Evolutionary conservation across 2,888 invertebrate genomes (phyloP).

Genomic region (Volucella zonaria): DNA sequence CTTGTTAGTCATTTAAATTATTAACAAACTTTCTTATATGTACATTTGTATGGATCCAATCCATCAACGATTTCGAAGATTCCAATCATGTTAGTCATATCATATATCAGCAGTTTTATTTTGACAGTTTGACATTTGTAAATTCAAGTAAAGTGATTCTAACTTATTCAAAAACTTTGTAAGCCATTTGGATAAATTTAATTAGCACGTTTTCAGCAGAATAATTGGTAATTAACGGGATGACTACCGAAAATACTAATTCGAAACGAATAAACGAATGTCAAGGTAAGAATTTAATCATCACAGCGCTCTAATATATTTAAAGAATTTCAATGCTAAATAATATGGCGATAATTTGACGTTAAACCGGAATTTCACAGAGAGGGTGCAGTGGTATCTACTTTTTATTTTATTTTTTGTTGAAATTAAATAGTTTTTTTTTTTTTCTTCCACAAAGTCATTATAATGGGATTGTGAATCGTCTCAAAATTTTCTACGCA

Average conservation of each 20-base stretch:
- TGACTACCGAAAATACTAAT: slow-evolving; percentile 8
- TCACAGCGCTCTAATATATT: background rate
- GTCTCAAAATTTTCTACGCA: too few species aligned
- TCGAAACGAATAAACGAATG: slow-evolving; percentile 13
- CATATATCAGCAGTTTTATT: background rate
- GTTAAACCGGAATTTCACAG: too few species aligned
- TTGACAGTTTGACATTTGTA: slow-evolving; percentile 7
- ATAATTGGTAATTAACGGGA: slow-evolving; percentile 18
- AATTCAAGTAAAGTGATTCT: slow-evolving; percentile 1
- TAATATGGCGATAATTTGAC: too few species aligned
- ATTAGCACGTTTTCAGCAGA: slow-evolving; percentile 5
- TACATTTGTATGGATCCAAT: background rate
- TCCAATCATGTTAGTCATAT: slow-evolving; percentile 41
- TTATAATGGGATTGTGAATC: too few species aligned
- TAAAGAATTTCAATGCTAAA: too few species aligned
- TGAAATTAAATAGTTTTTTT: too few species aligned
- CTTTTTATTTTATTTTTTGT: too few species aligned
- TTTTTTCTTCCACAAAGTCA: too few species aligned
- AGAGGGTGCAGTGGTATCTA: too few species aligned
- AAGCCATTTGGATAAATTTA: slow-evolving; percentile 9
- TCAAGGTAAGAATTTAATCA: slow-evolving; percentile 1
- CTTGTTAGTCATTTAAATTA: slow-evolving; percentile 39
- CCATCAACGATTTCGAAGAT: slow-evolving; percentile 3
- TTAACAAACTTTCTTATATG: background rate
- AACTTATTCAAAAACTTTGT: slow-evolving; percentile 1